phyloP scores from a whole-genome alignment of 2,888 invertebrate species.

The Spilosoma lubricipeda region DNA sequence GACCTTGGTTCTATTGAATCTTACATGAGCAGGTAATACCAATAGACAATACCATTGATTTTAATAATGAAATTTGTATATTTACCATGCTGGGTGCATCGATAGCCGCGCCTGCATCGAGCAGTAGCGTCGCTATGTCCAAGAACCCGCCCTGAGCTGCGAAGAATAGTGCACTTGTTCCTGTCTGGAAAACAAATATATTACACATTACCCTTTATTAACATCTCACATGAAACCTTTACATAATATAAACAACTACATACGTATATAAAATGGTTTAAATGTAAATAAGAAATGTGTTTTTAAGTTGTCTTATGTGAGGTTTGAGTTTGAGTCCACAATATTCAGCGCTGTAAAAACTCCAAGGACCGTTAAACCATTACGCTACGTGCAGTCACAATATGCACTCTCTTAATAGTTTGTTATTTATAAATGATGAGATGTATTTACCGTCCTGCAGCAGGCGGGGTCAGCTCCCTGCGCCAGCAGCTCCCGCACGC shows the following conservation, averaged over 20 bases:
- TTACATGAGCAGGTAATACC: not conserved
- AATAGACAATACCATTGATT: too few relatives aligned
- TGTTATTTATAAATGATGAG: too few relatives aligned
- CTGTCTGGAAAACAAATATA: constrained; percentile 88
- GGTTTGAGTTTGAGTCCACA: too few relatives aligned
- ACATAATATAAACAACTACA: too few relatives aligned
- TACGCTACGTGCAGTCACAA: too few relatives aligned
- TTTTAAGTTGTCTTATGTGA: too few relatives aligned
- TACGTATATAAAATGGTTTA: too few relatives aligned
- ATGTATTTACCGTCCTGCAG: constrained; percentile 88
- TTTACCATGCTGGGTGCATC: constrained; percentile 92
- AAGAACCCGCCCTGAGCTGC: constrained; percentile 97
- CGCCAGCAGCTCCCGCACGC: constrained; percentile 94
- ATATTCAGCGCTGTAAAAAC: too few relatives aligned
- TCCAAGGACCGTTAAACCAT: too few relatives aligned
- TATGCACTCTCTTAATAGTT: too few relatives aligned
- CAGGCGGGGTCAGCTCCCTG: constrained; percentile 97
- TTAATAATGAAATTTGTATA: not conserved
- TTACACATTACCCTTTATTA: not conserved
- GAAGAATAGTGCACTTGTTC: constrained; percentile 97
- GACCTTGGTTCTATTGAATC: not conserved
- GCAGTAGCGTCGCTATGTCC: constrained; percentile 92
- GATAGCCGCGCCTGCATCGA: constrained; percentile 92
- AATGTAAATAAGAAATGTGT: too few relatives aligned
- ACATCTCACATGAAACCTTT: not conserved